phyloP scores from a whole-genome alignment of 2,888 invertebrate species.

The Cactoblastis cactorum region DNA sequence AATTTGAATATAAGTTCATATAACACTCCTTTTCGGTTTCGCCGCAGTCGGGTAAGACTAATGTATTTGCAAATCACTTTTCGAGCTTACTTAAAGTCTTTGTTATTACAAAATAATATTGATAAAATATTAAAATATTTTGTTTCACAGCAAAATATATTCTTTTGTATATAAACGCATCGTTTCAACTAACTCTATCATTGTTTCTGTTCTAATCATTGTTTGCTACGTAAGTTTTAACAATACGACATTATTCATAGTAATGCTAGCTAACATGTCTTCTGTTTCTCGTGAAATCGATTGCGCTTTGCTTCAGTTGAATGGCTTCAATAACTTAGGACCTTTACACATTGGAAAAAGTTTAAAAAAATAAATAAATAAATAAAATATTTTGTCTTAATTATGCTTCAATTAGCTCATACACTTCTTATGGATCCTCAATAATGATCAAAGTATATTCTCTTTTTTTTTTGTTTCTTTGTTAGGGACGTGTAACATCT shows the following conservation, averaged over 20 bases:
- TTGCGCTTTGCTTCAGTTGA: slow-evolving; percentile 33
- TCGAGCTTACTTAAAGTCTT: background rate
- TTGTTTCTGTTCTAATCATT: no score
- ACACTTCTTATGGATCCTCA: no score
- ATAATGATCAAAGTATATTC: no score
- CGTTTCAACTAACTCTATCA: slow-evolving; percentile 8
- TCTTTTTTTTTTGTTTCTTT: no score
- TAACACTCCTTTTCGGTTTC: background rate
- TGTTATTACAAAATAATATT: background rate
- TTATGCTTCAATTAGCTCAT: no score
- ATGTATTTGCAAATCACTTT: background rate
- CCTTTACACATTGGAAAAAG: background rate
- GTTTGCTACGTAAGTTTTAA: background rate
- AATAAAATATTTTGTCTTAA: no score
- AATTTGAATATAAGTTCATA: background rate
- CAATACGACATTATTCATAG: slow-evolving; percentile 25
- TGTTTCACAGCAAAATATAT: slow-evolving; percentile 8
- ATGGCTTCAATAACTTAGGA: slow-evolving; percentile 36
- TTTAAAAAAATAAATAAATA: no score
- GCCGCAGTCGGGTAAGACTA: background rate
- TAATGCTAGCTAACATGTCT: slow-evolving; percentile 22
- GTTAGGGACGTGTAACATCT: no score
- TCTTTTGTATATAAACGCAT: slow-evolving; percentile 5
- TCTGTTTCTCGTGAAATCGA: slow-evolving; percentile 17
- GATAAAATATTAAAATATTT: background rate